Conservation (phyloP, 1,140 invertebrate genomes). For the Cydia pomonella region DNA sequence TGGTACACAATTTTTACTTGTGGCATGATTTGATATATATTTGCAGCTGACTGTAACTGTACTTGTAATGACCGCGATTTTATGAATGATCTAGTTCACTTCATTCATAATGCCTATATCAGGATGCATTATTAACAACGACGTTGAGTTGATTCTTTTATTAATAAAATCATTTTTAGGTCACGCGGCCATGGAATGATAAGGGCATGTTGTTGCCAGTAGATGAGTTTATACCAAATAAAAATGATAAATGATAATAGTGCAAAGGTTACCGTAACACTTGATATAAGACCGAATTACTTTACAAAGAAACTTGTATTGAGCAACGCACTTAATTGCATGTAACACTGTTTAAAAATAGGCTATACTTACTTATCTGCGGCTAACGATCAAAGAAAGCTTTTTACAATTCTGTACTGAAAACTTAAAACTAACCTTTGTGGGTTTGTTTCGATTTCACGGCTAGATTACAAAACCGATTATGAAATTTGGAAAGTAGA, state of each 20-base stretch:
- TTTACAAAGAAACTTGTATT: conserved; percentile 30
- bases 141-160: neutral
- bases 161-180: conserved; percentile 66
- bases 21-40: too few species aligned
- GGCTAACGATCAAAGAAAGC: conserved; percentile 3
- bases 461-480: neutral
- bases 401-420: neutral
- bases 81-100: neutral
- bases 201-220: conserved; percentile 66
- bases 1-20: too few species aligned
- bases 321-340: conserved; percentile 1
- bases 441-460: neutral
- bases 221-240: conserved; percentile 65
- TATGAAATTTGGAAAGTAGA: neutral
- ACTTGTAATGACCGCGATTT: neutral
- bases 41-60: too few species aligned
- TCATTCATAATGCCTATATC: neutral
- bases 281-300: conserved; percentile 53
- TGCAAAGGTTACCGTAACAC: conserved; percentile 77
- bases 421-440: neutral
- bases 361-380: neutral
- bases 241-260: conserved; percentile 65
- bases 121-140: neutral
- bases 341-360: conserved; percentile 13
- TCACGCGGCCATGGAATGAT: conserved; percentile 71